Evolutionary conservation across 2,888 invertebrate genomes (phyloP), one percentile per base, ranked within the genome.

Genomic region (Germaria angustata): DNA sequence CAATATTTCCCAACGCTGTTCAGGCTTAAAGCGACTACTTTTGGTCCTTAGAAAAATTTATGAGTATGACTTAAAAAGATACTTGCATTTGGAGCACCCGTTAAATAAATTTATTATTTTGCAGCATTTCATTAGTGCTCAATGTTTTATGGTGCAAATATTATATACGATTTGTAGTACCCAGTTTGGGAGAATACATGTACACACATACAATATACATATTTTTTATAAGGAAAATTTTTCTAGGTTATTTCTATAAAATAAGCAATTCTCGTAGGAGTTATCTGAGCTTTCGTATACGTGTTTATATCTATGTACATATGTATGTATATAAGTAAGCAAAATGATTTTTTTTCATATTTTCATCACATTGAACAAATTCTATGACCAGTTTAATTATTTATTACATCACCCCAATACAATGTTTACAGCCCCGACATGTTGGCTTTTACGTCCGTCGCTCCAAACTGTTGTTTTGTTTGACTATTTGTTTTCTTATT

Each of bases 201-300:
- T n/a, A n/a, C n/a, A n/a, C n/a, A n/a, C n/a, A n/a, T n/a, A n/a
- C n/a, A n/a, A n/a, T n/a, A n/a, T n/a, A n/a, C n/a, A 36, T 46
- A 15, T 15, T 41, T 61, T 39, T 61, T 61, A 24, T 13, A 57
- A 2, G 9, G 17, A 28, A 59, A 41, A 49, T 4, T 28, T 65
- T 77, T 77, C 61, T 78, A 69, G 53, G 71, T 76, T 53, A 39
- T 41, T 66, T 76, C 53, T 61, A 13, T 53, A 49, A 72, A 59
- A 66, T 59, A 79, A 72, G 66, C 46, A 79, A 69, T 79, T 79
- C 79, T 79, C 79, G 79, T 79, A 79, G 79, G 79, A 79, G 79
- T 79, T 79, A 72, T 72, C 41, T 71, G 66, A 65, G 63, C 28
- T 55, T 65, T 55, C n/a, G n/a, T n/a, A n/a, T n/a, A n/a, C n/a